Conservation (phyloP, 2,797 vertebrate genomes). For the Chlorospingus semifuscus region DNA sequence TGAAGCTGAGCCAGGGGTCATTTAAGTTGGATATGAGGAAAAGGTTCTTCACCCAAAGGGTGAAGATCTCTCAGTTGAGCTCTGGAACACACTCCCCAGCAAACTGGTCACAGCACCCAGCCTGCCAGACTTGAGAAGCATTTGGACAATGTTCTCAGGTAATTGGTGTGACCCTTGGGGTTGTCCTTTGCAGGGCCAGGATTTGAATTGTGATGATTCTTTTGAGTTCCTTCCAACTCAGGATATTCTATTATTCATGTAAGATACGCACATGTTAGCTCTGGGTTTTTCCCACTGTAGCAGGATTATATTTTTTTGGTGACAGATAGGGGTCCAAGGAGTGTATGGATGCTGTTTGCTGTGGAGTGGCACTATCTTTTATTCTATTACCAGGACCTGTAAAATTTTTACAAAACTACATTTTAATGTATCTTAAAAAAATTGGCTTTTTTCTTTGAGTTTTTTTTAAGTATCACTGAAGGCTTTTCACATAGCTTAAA, state of each 20-base stretch:
- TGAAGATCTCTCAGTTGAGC: background rate
- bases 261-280: background rate
- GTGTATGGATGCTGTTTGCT: background rate
- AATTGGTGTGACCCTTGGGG: background rate
- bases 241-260: background rate
- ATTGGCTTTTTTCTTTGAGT: background rate
- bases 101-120: background rate
- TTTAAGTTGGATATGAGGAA: background rate
- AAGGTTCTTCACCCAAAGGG: background rate
- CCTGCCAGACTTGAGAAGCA: background rate
- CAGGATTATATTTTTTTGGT: background rate
- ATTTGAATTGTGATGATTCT: background rate
- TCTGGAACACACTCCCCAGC: background rate
- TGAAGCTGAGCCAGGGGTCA: background rate
- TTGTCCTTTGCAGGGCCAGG: rapidly evolving
- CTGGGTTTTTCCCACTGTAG: background rate
- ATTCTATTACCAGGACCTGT: background rate
- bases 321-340: background rate
- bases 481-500: background rate
- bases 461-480: background rate
- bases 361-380: background rate
- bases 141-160: background rate
- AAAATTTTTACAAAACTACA: background rate
- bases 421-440: background rate
- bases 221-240: background rate